Evolutionary conservation across 1,140 invertebrate genomes (phyloP).

Genomic region (Drosophila novamexicana): DNA sequence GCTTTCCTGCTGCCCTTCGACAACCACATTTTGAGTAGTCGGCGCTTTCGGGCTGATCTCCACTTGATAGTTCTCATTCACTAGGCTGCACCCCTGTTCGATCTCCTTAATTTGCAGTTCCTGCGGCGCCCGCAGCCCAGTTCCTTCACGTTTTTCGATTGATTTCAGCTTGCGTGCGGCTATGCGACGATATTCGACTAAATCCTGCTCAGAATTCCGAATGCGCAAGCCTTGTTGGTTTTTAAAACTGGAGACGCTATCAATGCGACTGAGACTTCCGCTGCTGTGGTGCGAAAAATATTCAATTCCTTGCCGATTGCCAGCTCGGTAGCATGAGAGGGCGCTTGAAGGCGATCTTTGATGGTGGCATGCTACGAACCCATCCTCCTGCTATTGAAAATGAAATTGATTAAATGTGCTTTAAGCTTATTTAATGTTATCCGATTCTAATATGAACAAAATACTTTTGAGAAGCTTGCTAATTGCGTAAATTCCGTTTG

Average conservation of each 20-base stretch:
- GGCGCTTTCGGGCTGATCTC: background rate
- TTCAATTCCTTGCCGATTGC: background rate
- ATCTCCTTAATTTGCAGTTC: background rate
- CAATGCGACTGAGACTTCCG: constrained; percentile 21
- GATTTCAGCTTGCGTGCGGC: constrained; percentile 3
- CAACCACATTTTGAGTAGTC: background rate
- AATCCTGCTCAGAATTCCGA: constrained; percentile 7
- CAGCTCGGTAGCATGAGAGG: background rate
- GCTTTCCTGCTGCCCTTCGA: background rate
- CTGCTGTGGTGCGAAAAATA: background rate
- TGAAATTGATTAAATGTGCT: no score
- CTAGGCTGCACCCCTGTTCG: background rate
- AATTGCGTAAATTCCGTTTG: no score
- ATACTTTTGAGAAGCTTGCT: no score
- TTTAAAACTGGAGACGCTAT: constrained; percentile 23
- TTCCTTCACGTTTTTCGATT: background rate
- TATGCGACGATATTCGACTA: constrained; percentile 15
- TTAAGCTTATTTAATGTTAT: no score
- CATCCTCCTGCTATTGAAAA: no score
- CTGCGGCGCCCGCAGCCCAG: background rate
- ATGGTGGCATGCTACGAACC: no score
- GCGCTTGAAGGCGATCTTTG: no score
- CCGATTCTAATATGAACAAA: no score
- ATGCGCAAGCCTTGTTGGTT: background rate
- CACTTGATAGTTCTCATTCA: background rate